Percentiles rank a stretch among this genome's conserved stretches.
Evolutionary conservation across 2,797 vertebrate genomes (phyloP).

Genomic region (Acanthurus tractus): DNA sequence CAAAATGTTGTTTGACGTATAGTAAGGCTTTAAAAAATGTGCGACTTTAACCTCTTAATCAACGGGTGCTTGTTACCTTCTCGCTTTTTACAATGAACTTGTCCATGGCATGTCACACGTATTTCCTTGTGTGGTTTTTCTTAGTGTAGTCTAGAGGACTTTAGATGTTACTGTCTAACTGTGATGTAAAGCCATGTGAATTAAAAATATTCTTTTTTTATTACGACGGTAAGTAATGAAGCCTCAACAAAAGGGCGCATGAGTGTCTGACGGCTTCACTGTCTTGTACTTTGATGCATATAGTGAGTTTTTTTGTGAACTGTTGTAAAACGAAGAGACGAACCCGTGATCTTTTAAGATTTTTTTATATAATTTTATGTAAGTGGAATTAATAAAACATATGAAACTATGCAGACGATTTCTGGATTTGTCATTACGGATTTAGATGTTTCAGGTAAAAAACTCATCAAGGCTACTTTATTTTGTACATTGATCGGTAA

Average conservation of each 20-base stretch:
- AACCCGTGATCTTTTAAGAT: conserved; percentile 74
- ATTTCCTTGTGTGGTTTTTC: conserved; percentile 84
- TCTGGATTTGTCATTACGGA: conserved; percentile 31
- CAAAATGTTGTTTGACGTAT: conserved; percentile 74
- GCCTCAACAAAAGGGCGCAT: conserved; percentile 52
- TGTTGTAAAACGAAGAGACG: conserved; percentile 79
- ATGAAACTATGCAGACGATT: conserved; percentile 49
- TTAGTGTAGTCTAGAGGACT: conserved; percentile 84
- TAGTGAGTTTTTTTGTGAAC: conserved; percentile 84
- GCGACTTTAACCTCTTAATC: conserved; percentile 63
- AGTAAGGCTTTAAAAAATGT: conserved; percentile 68
- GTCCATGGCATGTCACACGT: conserved; percentile 88
- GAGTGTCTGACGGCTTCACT: conserved; percentile 71
- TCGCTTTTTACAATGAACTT: conserved; percentile 78
- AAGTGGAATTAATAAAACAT: conserved; percentile 88
- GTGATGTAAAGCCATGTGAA: conserved; percentile 86
- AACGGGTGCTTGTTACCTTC: conserved; percentile 78
- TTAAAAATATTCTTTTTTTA: conserved; percentile 66
- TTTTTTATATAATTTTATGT: conserved; percentile 90
- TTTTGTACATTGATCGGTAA: too few relatives aligned
- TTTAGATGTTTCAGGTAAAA: neutral
- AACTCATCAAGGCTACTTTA: too few relatives aligned
- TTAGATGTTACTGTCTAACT: conserved; percentile 85
- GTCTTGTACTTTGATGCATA: conserved; percentile 80
- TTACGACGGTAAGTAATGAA: conserved; percentile 67